Evolutionary conservation across 1,140 invertebrate species (phyloP).

Genomic region (Drosophila repletoides): DNA sequence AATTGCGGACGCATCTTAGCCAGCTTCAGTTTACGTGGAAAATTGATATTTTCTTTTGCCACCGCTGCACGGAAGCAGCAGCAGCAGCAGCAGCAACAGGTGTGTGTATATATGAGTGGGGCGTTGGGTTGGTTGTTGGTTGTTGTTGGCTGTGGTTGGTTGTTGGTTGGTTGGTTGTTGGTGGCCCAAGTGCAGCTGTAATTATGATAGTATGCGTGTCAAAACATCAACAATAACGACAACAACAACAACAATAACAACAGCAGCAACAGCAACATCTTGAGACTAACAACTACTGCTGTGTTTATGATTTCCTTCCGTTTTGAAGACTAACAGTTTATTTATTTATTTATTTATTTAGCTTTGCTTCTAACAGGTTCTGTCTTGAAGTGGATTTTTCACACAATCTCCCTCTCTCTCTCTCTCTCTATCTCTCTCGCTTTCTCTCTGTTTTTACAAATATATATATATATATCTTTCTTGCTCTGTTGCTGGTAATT

Average conservation of each 20-base stretch:
- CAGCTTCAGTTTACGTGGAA: slow-evolving; percentile 64
- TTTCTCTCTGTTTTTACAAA: slow-evolving; percentile 20
- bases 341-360: slow-evolving; percentile 72
- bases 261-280: slow-evolving; percentile 20
- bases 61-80: slow-evolving; percentile 69
- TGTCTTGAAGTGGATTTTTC: slow-evolving; percentile 13
- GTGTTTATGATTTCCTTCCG: slow-evolving; percentile 80
- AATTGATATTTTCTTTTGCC: slow-evolving; percentile 78
- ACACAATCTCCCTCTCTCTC: slow-evolving; percentile 15
- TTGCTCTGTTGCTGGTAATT: slow-evolving; percentile 57
- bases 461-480: no score
- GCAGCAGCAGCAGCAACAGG: slow-evolving; percentile 76
- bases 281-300: slow-evolving; percentile 38
- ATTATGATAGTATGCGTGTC: slow-evolving; percentile 78
- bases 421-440: slow-evolving; percentile 11
- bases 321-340: slow-evolving; percentile 76
- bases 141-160: slow-evolving; percentile 36
- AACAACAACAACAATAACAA: slow-evolving; percentile 32
- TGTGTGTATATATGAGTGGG: slow-evolving; percentile 45
- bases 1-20: slow-evolving; percentile 52
- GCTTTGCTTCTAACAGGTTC: slow-evolving; percentile 74
- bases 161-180: slow-evolving; percentile 28
- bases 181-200: slow-evolving; percentile 48
- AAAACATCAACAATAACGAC: slow-evolving; percentile 56
- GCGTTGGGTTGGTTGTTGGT: slow-evolving; percentile 17